Percentiles rank a stretch among this genome's conserved stretches.
Conservation (phyloP, 1,140 invertebrate genomes). For the Berghia stephanieae region DNA sequence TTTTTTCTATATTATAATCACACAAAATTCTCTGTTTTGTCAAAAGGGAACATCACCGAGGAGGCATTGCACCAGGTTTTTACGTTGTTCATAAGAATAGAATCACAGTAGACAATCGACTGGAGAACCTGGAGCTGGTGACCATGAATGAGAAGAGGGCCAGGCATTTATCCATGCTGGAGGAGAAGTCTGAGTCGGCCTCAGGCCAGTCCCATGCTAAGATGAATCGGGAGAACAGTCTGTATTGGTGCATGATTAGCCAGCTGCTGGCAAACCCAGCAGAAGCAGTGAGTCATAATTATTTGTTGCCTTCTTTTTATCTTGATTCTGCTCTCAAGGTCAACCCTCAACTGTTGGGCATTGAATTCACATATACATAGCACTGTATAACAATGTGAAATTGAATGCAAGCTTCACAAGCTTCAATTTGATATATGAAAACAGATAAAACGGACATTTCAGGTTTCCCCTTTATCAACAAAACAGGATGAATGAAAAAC, state of each 20-base stretch:
- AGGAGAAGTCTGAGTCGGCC: constrained; percentile 25
- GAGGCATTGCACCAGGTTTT: constrained; percentile 68
- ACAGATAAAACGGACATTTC: too few species aligned
- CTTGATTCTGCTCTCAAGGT: too few species aligned
- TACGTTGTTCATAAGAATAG: constrained; percentile 69
- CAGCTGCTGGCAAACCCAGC: constrained; percentile 67
- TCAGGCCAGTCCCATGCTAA: not conserved
- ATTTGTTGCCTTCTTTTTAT: too few species aligned
- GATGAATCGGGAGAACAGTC: constrained; percentile 64
- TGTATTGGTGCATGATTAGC: constrained; percentile 71
- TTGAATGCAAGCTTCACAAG: too few species aligned
- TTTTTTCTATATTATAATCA: not conserved
- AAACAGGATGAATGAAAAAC: too few species aligned
- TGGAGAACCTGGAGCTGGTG: constrained; percentile 68
- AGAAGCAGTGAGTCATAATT: constrained; percentile 62
- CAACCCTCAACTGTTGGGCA: too few species aligned
- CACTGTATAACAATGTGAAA: too few species aligned
- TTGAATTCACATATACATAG: too few species aligned
- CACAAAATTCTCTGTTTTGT: not conserved
- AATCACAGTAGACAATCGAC: constrained; percentile 70
- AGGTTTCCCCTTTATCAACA: too few species aligned
- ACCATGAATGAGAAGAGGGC: constrained; percentile 27
- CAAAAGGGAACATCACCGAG: constrained; percentile 69
- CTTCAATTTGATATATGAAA: too few species aligned
- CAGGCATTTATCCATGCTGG: constrained; percentile 23